Evolutionary conservation across 1,140 invertebrate genomes (phyloP).

Genomic region (Zaprionus ornatus): DNA sequence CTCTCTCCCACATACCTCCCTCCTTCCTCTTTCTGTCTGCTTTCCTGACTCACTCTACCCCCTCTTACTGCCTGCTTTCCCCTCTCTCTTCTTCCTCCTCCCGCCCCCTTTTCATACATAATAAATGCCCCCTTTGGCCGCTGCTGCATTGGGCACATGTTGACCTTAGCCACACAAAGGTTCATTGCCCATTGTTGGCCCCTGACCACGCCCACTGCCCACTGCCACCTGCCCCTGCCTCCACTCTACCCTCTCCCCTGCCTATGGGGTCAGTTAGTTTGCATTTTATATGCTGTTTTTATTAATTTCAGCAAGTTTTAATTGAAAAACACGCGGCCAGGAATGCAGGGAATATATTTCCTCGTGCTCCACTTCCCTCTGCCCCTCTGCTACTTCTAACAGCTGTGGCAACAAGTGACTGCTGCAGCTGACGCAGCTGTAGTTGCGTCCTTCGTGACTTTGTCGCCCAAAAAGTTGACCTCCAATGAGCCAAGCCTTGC

Average conservation of each 20-base stretch:
- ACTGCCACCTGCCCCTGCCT: background rate
- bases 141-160: slow-evolving; percentile 24
- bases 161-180: slow-evolving; percentile 46
- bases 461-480: background rate
- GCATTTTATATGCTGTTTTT: background rate
- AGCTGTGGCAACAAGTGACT: slow-evolving; percentile 3
- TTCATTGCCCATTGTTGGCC: slow-evolving; percentile 43
- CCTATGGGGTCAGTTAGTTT: background rate
- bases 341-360: background rate
- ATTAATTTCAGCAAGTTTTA: background rate
- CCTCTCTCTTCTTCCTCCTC: background rate
- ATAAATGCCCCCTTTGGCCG: slow-evolving; percentile 36
- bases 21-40: background rate
- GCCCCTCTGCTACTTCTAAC: background rate
- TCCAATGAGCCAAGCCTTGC: background rate
- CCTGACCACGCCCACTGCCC: slow-evolving; percentile 19
- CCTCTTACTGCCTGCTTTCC: no score
- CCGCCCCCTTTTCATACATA: slow-evolving; percentile 31
- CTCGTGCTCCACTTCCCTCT: background rate
- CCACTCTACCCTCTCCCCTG: no score
- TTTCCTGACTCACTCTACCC: no score
- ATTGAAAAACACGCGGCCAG: background rate
- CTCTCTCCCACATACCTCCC: background rate
- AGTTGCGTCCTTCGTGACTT: slow-evolving; percentile 1
- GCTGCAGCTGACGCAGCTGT: background rate